These are phyloP conservation scores for Atta texana DNA, from an alignment of 1,140 invertebrate genomes.

Conservation along the genomic window DNA sequence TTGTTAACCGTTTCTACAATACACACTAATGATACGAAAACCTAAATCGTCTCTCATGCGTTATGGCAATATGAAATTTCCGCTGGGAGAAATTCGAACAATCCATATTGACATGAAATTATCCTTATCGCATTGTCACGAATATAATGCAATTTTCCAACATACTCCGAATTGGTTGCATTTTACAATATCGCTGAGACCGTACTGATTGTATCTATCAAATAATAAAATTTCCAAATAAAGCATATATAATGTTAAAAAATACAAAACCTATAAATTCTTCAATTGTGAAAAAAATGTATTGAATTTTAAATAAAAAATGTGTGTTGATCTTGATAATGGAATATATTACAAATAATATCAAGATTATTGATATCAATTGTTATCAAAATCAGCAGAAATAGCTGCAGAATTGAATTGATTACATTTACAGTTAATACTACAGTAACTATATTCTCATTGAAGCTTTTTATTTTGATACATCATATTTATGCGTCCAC, in stretches of 20 bases:
- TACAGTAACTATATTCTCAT: not conserved
- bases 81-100: conserved; percentile 45
- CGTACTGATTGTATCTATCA: not conserved
- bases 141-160: conserved; percentile 54
- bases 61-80: conserved; percentile 34
- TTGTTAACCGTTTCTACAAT: not conserved
- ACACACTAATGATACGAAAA: not conserved
- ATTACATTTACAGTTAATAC: not conserved
- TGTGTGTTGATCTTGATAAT: not conserved
- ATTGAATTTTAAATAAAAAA: not conserved
- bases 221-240: conserved; percentile 40
- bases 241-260: conserved; percentile 2
- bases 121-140: conserved; percentile 54
- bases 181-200: conserved; percentile 40
- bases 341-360: not conserved
- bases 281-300: not conserved
- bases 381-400: too few species aligned
- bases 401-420: not conserved
- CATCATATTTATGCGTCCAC: not conserved
- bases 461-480: conserved; percentile 7
- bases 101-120: conserved; percentile 58
- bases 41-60: not conserved
- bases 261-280: not conserved
- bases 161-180: conserved; percentile 34
- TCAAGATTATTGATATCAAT: not conserved